Conservation (phyloP, 37 sponge, comb jelly and placozoan species). For the Aplysina aerophoba region DNA sequence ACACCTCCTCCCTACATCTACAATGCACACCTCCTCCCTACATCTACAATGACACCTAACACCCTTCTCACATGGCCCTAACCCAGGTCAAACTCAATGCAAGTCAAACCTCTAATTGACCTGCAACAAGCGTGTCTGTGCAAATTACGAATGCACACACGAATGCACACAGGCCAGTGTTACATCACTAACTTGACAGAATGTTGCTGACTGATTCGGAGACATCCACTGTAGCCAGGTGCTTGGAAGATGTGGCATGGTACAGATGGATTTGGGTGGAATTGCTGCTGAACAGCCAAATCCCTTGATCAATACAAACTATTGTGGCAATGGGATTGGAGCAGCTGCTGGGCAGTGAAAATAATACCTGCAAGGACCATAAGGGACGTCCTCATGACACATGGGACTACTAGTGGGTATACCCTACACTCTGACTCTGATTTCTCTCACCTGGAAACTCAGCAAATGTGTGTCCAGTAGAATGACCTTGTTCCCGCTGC, state of each 20-base stretch:
- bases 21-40: no score
- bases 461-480: slow-evolving; percentile 26
- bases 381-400: background rate
- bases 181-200: slow-evolving; percentile 42
- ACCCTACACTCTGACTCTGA: no score
- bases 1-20: no score
- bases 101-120: no score
- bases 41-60: no score
- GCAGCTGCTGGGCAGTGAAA: slow-evolving; percentile 36
- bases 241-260: slow-evolving; percentile 45
- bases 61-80: no score
- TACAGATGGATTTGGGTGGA: slow-evolving; percentile 55
- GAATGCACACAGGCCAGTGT: no score
- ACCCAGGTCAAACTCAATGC: no score
- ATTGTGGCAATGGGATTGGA: slow-evolving; percentile 28
- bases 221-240: slow-evolving; percentile 58
- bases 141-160: no score
- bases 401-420: slow-evolving; percentile 22
- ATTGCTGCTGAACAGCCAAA: slow-evolving; percentile 47
- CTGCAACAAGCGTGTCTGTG: no score
- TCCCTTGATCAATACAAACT: slow-evolving; percentile 28
- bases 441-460: slow-evolving; percentile 12
- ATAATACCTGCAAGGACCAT: slow-evolving; percentile 24
- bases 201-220: slow-evolving; percentile 44
- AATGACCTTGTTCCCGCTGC: slow-evolving; percentile 28